These are phyloP conservation scores for Lonchura striata DNA, from an alignment of 2,113 vertebrate genomes.

Conservation along the genomic window DNA sequence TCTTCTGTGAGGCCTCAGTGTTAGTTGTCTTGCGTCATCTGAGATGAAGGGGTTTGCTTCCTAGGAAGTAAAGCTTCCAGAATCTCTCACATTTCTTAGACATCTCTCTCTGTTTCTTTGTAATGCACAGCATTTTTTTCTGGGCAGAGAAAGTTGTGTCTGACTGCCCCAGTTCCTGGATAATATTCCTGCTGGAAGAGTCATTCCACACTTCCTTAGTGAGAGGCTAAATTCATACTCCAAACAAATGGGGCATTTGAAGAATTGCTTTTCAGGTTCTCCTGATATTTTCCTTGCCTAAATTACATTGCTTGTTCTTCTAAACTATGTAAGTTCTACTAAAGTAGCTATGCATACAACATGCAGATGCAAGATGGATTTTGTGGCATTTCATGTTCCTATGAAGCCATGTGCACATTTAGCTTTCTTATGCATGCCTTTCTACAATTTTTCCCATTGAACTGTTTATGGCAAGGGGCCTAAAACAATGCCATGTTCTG, in stretches of 20 bases:
- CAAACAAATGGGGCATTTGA: neutral
- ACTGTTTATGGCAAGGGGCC: neutral
- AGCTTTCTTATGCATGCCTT: neutral
- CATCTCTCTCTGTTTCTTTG: neutral
- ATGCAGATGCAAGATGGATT: neutral
- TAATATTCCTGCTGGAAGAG: neutral
- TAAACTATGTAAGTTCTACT: neutral
- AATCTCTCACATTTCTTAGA: neutral
- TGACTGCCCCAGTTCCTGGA: neutral
- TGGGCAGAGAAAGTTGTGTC: neutral
- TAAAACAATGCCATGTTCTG: neutral
- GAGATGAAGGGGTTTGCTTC: neutral
- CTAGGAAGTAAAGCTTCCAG: neutral
- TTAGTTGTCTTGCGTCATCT: neutral
- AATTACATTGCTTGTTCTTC: neutral
- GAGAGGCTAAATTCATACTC: neutral
- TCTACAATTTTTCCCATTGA: neutral
- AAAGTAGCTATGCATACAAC: neutral
- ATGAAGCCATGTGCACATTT: fast-evolving
- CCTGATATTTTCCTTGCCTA: neutral
- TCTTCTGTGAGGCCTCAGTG: neutral
- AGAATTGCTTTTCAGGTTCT: neutral
- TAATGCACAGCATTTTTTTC: neutral
- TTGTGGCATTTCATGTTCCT: neutral
- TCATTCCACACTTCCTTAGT: neutral